These are phyloP conservation scores for Etia nguti DNA, from an alignment of 2,113 vertebrate genomes.

Conservation along the genomic window DNA sequence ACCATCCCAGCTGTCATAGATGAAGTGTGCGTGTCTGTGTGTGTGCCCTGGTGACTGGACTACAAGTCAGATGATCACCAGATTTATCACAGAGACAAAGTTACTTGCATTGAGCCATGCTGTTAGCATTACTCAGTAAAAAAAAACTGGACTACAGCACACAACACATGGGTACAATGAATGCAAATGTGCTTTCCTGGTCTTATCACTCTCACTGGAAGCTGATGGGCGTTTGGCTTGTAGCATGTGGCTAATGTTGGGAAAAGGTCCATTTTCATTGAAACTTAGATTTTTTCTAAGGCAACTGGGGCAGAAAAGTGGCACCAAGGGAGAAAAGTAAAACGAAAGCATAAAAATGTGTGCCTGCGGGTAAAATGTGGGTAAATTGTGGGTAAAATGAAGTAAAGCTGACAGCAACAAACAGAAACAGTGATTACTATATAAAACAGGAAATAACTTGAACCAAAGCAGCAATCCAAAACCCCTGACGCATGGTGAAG, in stretches of 20 bases:
- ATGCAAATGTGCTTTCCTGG: neutral
- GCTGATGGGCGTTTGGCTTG: neutral
- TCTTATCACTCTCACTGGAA: neutral
- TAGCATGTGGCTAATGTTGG: neutral
- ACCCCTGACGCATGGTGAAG: neutral
- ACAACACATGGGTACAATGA: neutral
- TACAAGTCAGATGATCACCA: neutral
- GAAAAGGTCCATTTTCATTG: neutral
- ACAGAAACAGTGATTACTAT: neutral
- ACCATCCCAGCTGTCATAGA: neutral
- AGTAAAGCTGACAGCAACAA: neutral
- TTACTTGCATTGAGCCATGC: neutral
- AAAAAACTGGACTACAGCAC: neutral
- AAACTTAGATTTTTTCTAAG: neutral
- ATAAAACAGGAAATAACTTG: neutral
- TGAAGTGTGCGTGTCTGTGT: neutral
- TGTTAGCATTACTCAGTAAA: neutral
- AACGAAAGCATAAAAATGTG: neutral
- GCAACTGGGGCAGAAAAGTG: fast-evolving
- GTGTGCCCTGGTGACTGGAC: neutral
- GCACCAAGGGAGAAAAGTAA: neutral
- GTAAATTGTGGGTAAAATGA: neutral
- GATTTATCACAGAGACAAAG: neutral
- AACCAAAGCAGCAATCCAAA: neutral
- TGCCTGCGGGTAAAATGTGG: neutral